Conservation (phyloP, 2,113 vertebrate genomes). For the Shinisaurus crocodilurus region DNA sequence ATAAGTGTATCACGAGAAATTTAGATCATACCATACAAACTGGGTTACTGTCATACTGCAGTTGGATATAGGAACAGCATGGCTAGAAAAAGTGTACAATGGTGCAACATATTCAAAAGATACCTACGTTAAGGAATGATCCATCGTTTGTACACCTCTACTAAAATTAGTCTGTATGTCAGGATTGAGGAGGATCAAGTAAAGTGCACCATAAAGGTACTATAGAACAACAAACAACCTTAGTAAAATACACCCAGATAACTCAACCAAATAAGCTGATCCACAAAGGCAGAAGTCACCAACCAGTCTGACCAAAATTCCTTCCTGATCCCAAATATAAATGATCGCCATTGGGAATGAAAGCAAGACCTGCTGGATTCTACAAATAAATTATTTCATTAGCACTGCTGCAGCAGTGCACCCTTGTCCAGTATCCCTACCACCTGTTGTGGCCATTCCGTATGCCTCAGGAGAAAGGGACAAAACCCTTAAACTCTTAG, state of each 20-base stretch:
- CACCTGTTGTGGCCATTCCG: background rate
- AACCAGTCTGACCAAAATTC: background rate
- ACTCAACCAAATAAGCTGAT: background rate
- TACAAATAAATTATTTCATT: background rate
- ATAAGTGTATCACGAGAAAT: background rate
- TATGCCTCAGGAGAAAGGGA: background rate
- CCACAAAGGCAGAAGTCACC: background rate
- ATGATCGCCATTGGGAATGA: background rate
- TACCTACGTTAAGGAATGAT: background rate
- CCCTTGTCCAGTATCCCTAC: background rate
- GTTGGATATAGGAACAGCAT: background rate
- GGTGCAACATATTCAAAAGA: background rate
- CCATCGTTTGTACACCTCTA: background rate
- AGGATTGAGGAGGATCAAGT: background rate
- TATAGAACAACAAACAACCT: background rate
- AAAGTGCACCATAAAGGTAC: background rate
- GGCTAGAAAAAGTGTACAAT: background rate
- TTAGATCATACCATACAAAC: background rate
- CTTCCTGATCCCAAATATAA: background rate
- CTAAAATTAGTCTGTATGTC: background rate
- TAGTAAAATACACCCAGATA: background rate
- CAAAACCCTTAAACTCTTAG: background rate
- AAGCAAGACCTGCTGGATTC: background rate
- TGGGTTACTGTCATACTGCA: background rate
- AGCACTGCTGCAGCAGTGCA: background rate